Evolutionary conservation across 2,113 vertebrate species (phyloP).

Genomic region (Solea senegalensis): DNA sequence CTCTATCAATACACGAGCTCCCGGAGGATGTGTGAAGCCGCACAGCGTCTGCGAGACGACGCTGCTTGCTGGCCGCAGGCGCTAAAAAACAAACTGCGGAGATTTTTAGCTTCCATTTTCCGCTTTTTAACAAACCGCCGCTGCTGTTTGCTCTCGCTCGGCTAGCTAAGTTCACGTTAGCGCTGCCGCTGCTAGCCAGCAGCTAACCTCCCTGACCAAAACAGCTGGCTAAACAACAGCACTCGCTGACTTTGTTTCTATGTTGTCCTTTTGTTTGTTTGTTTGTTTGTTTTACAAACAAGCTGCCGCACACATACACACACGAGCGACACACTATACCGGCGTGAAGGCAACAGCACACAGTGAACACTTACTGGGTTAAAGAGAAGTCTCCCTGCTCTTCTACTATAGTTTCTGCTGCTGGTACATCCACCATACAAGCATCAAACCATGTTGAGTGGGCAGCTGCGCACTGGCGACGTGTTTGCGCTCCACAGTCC

Average conservation of each 20-base stretch:
- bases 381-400: background rate
- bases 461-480: constrained; percentile 69
- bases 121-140: background rate
- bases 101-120: background rate
- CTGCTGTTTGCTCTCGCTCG: background rate
- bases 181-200: constrained; percentile 60
- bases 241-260: background rate
- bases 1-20: constrained; percentile 8
- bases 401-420: constrained; percentile 12
- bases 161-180: constrained; percentile 61
- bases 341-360: background rate
- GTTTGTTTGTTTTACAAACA: no score
- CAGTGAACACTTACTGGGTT: background rate
- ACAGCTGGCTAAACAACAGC: constrained; percentile 63
- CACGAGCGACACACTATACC: background rate
- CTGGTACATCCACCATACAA: constrained; percentile 17
- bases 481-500: constrained; percentile 18
- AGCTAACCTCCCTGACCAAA: constrained; percentile 59
- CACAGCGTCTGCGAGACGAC: no score
- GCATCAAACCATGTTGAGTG: constrained; percentile 56
- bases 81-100: background rate
- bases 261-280: no score
- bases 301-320: constrained; percentile 29
- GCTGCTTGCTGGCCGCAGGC: no score
- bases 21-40: background rate